These are phyloP conservation scores for Cryptoblepharus egeriae DNA, from an alignment of 2,797 vertebrate genomes.

Conservation along the genomic window DNA sequence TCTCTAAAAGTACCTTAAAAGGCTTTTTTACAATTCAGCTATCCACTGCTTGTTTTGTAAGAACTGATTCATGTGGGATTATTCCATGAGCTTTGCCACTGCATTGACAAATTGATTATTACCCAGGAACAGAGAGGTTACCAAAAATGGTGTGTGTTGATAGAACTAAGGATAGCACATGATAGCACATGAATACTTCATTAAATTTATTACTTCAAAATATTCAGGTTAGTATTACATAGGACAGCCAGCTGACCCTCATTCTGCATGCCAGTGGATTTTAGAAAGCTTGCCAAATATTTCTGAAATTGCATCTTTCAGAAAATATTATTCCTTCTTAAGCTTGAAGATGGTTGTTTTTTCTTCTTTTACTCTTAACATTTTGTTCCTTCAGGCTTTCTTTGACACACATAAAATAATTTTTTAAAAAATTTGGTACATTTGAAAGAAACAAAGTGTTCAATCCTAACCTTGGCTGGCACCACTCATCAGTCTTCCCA, in stretches of 20 bases:
- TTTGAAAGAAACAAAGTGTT: conserved; percentile 12
- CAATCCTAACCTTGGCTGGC: too few species aligned
- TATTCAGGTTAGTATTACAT: conserved; percentile 62
- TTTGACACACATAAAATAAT: conserved; percentile 33
- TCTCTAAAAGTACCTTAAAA: conserved; percentile 59
- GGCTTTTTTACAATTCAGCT: conserved; percentile 55
- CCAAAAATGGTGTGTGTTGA: conserved; percentile 70
- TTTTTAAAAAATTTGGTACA: conserved; percentile 4
- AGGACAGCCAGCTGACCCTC: conserved; percentile 70
- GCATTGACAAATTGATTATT: conserved; percentile 62
- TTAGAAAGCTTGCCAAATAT: conserved; percentile 69
- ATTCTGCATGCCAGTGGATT: conserved; percentile 61
- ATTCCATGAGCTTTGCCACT: conserved; percentile 56
- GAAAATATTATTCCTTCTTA: conserved; percentile 64
- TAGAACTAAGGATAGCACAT: conserved; percentile 54
- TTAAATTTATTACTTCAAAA: conserved; percentile 70
- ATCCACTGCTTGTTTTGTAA: conserved; percentile 62
- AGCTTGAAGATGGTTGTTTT: conserved; percentile 49
- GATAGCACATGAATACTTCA: conserved; percentile 69
- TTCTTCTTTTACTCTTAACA: conserved; percentile 61
- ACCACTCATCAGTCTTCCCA: too few species aligned
- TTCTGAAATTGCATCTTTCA: conserved; percentile 68
- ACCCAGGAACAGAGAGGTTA: conserved; percentile 60
- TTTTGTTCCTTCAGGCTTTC: conserved; percentile 51
- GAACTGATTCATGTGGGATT: conserved; percentile 65